Conservation (phyloP, 2,113 vertebrate species). For the Vombatus ursinus region DNA sequence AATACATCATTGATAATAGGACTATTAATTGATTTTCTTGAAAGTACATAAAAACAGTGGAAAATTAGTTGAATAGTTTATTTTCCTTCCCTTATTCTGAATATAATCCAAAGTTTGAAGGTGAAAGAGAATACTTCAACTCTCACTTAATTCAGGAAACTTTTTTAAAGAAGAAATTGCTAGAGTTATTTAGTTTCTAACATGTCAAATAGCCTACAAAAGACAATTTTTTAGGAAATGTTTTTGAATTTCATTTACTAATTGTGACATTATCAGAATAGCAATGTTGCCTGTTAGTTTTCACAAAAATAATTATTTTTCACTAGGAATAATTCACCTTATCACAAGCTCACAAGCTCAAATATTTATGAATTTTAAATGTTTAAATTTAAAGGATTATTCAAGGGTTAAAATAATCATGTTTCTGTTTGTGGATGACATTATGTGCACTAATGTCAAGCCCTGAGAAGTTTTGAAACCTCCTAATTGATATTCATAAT, state of each 20-base stretch:
- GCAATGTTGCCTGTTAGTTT: not conserved
- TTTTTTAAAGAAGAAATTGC: conserved; percentile 31
- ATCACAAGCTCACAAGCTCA: not conserved
- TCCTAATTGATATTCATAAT: not conserved
- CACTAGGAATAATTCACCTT: not conserved
- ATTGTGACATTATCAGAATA: not conserved
- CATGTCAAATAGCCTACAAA: not conserved
- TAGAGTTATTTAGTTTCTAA: conserved; percentile 37
- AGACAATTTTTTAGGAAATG: conserved; percentile 13
- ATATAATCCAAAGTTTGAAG: not conserved
- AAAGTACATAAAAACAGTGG: not conserved
- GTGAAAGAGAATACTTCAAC: not conserved
- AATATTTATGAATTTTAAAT: not conserved
- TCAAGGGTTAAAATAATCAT: not conserved
- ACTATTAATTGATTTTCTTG: not conserved
- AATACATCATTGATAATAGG: not conserved
- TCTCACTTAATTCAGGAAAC: not conserved
- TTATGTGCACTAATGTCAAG: not conserved
- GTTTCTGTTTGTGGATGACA: not conserved
- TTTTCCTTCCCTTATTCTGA: conserved; percentile 21
- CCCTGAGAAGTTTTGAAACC: too few relatives aligned
- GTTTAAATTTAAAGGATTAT: not conserved
- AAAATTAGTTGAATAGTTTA: conserved; percentile 8
- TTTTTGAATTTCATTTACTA: conserved; percentile 31
- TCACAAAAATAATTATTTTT: conserved; percentile 17